Conservation (phyloP, 64 coral and sea anemone genomes). For the Hydrozoanthus tunicans region DNA sequence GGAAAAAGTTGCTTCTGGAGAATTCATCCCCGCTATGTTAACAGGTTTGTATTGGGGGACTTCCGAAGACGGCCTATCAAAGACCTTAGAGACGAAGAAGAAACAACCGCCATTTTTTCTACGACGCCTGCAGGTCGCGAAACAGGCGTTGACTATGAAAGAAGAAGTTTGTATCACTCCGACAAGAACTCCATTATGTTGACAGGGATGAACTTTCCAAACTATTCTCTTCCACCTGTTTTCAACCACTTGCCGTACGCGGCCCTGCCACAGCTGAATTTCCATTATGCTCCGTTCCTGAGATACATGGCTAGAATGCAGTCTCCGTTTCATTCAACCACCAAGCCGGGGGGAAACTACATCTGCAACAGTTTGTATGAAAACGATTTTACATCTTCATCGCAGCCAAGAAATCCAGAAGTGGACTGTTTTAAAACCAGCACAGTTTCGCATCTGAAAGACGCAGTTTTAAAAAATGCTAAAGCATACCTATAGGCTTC, state of each 20-base stretch:
- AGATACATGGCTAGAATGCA: constrained; percentile 27
- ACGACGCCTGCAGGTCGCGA: neutral
- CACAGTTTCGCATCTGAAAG: constrained; percentile 20
- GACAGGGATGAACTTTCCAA: constrained; percentile 9
- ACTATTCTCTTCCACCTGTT: neutral
- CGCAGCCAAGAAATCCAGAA: neutral
- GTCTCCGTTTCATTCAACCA: neutral
- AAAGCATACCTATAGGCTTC: neutral
- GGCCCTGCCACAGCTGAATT: neutral
- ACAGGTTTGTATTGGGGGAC: constrained; percentile 21
- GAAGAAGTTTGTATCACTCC: neutral
- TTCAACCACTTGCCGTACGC: constrained; percentile 7
- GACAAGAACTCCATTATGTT: neutral
- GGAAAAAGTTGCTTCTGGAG: constrained; percentile 57
- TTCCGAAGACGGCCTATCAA: constrained; percentile 39
- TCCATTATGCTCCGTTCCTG: constrained; percentile 21
- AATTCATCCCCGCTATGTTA: constrained; percentile 52
- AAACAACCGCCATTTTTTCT: neutral
- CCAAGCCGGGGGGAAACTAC: neutral
- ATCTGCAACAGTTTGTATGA: neutral
- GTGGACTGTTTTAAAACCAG: constrained; percentile 27
- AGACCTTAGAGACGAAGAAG: neutral
- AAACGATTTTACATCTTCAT: neutral
- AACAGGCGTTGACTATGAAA: neutral
- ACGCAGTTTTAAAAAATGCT: constrained; percentile 13